These are phyloP conservation scores for Upupa epops DNA, from an alignment of 2,113 vertebrate species.

Conservation along the genomic window DNA sequence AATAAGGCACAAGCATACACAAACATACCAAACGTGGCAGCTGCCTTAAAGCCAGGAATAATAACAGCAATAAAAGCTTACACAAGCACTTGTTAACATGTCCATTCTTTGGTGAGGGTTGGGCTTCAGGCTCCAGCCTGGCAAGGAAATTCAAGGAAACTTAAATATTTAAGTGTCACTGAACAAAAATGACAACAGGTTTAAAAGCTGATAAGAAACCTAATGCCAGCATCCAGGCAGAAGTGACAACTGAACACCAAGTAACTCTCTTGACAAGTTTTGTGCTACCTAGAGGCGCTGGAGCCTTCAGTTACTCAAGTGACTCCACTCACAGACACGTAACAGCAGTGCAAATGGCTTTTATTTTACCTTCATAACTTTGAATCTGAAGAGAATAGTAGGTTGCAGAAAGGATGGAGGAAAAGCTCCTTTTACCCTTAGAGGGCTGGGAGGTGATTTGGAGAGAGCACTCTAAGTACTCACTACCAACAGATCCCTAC, in stretches of 20 bases:
- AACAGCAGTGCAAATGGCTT: background rate
- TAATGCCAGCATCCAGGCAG: background rate
- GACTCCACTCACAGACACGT: background rate
- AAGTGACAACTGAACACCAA: background rate
- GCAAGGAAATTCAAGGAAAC: background rate
- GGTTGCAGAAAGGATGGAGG: background rate
- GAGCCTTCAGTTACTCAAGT: background rate
- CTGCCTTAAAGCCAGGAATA: background rate
- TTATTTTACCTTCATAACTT: background rate
- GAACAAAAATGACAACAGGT: background rate
- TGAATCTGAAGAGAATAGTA: background rate
- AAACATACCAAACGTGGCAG: background rate
- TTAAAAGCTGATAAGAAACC: background rate
- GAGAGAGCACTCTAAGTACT: background rate
- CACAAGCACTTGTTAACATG: background rate
- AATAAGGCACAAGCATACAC: background rate
- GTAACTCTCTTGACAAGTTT: background rate
- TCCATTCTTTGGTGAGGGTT: background rate
- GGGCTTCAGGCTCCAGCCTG: background rate
- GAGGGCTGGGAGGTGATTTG: background rate
- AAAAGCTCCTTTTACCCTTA: background rate
- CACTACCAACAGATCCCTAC: background rate
- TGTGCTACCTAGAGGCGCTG: background rate
- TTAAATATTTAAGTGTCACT: background rate
- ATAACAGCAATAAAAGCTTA: background rate